Percentiles rank a stretch among this genome's conserved stretches.
Evolutionary conservation across 2,888 invertebrate species (phyloP).

Genomic region (Ormyrus nitidulus): DNA sequence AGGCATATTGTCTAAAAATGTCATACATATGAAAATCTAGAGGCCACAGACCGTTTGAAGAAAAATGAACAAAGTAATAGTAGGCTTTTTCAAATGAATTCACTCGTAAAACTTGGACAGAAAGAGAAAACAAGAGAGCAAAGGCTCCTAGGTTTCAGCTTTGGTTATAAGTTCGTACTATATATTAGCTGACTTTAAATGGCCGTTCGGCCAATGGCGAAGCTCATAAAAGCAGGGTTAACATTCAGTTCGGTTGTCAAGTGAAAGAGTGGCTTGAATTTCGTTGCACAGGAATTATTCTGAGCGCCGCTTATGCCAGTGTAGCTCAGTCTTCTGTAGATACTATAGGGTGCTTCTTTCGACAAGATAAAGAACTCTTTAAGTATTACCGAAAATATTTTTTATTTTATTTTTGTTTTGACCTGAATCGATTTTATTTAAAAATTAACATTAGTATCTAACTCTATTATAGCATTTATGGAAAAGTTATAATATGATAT

Average conservation of each 20-base stretch:
- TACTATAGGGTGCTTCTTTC: not conserved
- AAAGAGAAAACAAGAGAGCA: conserved; percentile 23
- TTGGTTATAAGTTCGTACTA: conserved; percentile 74
- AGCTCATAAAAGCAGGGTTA: conserved; percentile 74
- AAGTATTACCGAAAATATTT: too few relatives aligned
- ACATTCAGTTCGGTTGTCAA: conserved; percentile 74
- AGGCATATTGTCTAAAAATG: too few relatives aligned
- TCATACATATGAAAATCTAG: not conserved
- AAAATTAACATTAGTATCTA: too few relatives aligned
- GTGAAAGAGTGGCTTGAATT: conserved; percentile 73
- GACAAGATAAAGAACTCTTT: not conserved
- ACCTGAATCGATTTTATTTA: too few relatives aligned
- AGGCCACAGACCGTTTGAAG: conserved; percentile 29
- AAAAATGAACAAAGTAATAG: conserved; percentile 70
- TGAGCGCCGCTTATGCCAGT: conserved; percentile 62
- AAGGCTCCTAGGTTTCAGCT: conserved; percentile 72
- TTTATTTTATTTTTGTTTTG: too few relatives aligned
- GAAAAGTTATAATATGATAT: too few relatives aligned
- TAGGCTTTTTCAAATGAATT: conserved; percentile 73
- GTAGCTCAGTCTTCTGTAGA: conserved; percentile 12
- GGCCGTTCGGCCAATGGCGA: conserved; percentile 69
- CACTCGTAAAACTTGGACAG: conserved; percentile 69
- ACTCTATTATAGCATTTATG: too few relatives aligned
- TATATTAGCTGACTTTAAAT: conserved; percentile 72
- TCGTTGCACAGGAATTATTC: conserved; percentile 67